Evolutionary conservation across 92 coral and sea anemone species (phyloP).

Genomic region (Epizoanthus illoricatus): DNA sequence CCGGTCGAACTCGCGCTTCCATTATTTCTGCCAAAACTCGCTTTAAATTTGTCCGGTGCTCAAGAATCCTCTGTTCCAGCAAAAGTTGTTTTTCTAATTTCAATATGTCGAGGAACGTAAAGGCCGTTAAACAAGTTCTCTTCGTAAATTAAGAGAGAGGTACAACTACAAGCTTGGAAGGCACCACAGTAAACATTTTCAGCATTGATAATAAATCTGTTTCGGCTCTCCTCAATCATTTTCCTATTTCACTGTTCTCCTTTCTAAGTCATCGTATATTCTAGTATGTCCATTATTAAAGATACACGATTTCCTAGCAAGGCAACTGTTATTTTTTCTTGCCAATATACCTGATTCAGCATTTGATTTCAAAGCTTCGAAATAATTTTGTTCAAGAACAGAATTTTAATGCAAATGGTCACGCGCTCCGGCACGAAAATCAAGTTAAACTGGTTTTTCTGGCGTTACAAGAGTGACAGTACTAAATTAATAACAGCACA

Average conservation of each 20-base stretch:
- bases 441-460: constrained; percentile 33
- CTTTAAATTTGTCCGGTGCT: background rate
- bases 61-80: background rate
- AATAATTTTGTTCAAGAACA: background rate
- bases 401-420: constrained; percentile 29
- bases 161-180: no score
- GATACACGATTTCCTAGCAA: background rate
- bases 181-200: background rate
- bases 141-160: background rate
- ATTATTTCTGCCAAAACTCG: background rate
- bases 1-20: constrained; percentile 27
- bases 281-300: background rate
- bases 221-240: background rate
- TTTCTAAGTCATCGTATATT: no score
- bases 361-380: background rate
- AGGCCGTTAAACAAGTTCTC: background rate
- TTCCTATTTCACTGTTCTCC: background rate
- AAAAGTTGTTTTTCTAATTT: background rate
- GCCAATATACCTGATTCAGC: background rate
- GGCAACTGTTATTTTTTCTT: background rate
- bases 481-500: background rate
- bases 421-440: constrained; percentile 24
- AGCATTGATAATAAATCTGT: background rate
- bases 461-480: constrained; percentile 15
- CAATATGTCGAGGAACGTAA: background rate